Base-by-base conservation (phyloP, 2,888 invertebrate genomes). In the Eulithis testata region DNA sequence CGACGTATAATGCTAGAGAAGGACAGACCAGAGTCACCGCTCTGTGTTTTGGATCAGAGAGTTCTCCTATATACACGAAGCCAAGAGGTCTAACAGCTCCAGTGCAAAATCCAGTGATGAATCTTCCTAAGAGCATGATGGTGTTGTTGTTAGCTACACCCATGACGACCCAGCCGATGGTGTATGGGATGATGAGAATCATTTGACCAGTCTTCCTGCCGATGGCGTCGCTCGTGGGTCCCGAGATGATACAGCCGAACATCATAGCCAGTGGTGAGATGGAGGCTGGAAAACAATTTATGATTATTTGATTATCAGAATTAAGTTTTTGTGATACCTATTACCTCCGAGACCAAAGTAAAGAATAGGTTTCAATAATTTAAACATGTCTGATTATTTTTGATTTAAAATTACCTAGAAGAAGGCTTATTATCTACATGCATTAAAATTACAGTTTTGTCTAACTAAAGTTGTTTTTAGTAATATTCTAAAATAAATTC, bases 51-150 rank as follows among this genome's bases (percentile, higher is more conserved):
- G 88, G 87, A 11, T 82, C 82, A 0, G 82, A 76, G 8, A 83
- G 68, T 76, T 88, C 88, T 56, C 85, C 80, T 2, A 87, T 69
- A 59, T 85, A 88, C 0, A 87, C 85, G 66, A 83, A 69, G 57
- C 64, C 63, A 7, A 79, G 63, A 4, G 87, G 77, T 66, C 82
- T 81, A 4, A 75, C 71, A 2, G 84, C 76, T 12, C 87, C 87
- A 1, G 77, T 71, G 40, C 78, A 77, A 0, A 86, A 3, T 0
- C 87, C 87, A 2, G 79, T 77, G 4, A 87, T 60, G 47, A 83
- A 81, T 63, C 87, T 78, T 44, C 84, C 86, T 3, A 82, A 45
- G 4, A 87, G 69, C 53, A 87, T 69, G 4, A 72, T 51, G 4
- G 63, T 57, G 60, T 78, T 81, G 68, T 79, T 75, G 3, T 52